Conservation (phyloP, 2,113 vertebrate species). For the Nymphicus hollandicus region DNA sequence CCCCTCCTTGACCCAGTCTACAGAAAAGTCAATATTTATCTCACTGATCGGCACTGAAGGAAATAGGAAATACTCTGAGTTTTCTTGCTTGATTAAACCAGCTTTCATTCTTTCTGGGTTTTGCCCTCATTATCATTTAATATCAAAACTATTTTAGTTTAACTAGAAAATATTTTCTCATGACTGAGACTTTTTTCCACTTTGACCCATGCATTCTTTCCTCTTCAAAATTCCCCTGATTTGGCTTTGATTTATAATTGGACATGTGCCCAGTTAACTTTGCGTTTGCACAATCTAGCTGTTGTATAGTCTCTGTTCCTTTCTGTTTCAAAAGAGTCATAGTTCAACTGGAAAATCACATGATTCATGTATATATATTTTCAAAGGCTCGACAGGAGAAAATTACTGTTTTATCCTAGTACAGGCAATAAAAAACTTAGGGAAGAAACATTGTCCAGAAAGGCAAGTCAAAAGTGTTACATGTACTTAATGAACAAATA, state of each 20-base stretch:
- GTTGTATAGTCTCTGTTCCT: conserved; percentile 13
- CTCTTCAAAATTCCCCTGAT: conserved; percentile 64
- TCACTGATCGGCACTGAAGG: neutral
- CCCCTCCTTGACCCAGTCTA: neutral
- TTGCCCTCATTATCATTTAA: conserved; percentile 51
- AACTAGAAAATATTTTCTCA: conserved; percentile 53
- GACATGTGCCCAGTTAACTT: conserved; percentile 41
- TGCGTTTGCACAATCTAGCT: conserved; percentile 25
- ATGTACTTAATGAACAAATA: neutral
- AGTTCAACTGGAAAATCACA: conserved; percentile 49
- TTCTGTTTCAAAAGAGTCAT: conserved; percentile 49
- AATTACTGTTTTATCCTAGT: neutral
- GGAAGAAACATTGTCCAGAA: neutral
- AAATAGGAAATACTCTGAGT: neutral
- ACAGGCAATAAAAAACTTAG: neutral
- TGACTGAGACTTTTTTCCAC: conserved; percentile 51
- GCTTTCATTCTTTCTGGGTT: conserved; percentile 35
- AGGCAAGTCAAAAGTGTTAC: neutral
- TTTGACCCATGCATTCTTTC: conserved; percentile 63
- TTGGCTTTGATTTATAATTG: conserved; percentile 56
- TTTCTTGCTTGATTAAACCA: conserved; percentile 7
- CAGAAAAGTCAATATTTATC: conserved; percentile 11
- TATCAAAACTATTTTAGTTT: conserved; percentile 61
- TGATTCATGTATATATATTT: neutral
- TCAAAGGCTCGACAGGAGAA: conserved; percentile 6